phyloP scores from a whole-genome alignment of 2,113 vertebrate species.

The Romanogobio albipinnatus region DNA sequence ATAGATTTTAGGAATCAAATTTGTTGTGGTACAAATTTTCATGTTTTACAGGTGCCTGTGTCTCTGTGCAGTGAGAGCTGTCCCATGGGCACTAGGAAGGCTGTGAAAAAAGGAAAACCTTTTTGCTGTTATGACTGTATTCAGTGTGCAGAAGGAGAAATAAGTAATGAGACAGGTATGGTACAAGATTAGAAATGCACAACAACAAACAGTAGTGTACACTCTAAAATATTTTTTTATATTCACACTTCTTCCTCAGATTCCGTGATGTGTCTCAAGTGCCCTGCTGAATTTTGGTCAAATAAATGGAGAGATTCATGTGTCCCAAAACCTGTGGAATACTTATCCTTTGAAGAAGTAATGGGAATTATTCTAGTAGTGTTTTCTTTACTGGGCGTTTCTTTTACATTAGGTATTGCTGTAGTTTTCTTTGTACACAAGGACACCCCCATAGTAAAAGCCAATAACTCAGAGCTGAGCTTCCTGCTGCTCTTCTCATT shows the following conservation, averaged over 20 bases:
- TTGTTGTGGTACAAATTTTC: not conserved
- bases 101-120: constrained; percentile 59
- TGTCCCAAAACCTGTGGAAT: constrained; percentile 56
- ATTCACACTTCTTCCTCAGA: constrained; percentile 50
- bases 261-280: constrained; percentile 55
- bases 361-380: constrained; percentile 59
- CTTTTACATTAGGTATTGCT: constrained; percentile 48
- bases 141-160: constrained; percentile 60
- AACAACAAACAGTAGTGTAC: not conserved
- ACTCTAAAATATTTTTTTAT: not conserved
- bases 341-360: constrained; percentile 55
- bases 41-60: constrained; percentile 53
- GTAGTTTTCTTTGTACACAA: constrained; percentile 59
- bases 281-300: constrained; percentile 59
- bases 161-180: constrained; percentile 60
- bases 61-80: constrained; percentile 61
- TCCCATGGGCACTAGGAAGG: constrained; percentile 53
- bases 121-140: constrained; percentile 63
- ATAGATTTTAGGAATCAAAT: not conserved
- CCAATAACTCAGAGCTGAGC: constrained; percentile 63
- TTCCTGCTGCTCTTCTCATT: constrained; percentile 62
- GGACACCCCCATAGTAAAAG: constrained; percentile 62
- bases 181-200: not conserved
- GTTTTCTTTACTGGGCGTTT: constrained; percentile 57
- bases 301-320: constrained; percentile 57